Conservation (phyloP, 2,888 invertebrate species). For the Polymixis lichenea region DNA sequence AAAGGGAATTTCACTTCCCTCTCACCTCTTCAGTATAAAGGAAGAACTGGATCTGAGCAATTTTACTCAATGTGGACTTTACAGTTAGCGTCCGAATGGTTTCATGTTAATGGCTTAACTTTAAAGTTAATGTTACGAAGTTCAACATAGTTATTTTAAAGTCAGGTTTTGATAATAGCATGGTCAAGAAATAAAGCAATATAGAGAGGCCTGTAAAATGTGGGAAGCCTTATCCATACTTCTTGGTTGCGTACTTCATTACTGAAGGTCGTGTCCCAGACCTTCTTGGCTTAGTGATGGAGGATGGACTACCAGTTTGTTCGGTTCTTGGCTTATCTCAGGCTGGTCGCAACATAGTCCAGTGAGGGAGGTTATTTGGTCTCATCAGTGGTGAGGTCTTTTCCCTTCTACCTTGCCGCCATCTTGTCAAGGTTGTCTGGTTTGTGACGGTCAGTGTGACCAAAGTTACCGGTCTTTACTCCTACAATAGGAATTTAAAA, state of each 20-base stretch:
- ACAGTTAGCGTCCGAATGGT: conserved; percentile 19
- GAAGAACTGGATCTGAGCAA: conserved; percentile 51
- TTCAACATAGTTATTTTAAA: not conserved
- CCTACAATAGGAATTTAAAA: too few relatives aligned
- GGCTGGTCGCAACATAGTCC: too few relatives aligned
- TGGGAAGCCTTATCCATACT: not conserved
- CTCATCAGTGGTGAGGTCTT: too few relatives aligned
- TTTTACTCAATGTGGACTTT: conserved; percentile 44
- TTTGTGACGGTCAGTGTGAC: too few relatives aligned
- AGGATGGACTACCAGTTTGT: not conserved
- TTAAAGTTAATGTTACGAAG: not conserved
- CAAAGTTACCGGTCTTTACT: too few relatives aligned
- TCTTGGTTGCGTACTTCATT: not conserved
- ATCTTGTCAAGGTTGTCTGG: too few relatives aligned
- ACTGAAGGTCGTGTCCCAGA: not conserved
- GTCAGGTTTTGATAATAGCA: not conserved
- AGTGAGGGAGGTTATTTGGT: too few relatives aligned
- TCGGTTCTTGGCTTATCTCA: too few relatives aligned
- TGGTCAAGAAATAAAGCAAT: not conserved
- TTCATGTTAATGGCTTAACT: conserved; percentile 16
- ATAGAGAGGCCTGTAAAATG: not conserved
- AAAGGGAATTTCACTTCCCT: conserved; percentile 53
- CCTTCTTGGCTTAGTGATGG: not conserved
- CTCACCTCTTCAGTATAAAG: conserved; percentile 55
- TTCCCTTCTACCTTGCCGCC: too few relatives aligned